These are phyloP conservation scores for Hydropsyche betteni DNA, from an alignment of 2,888 invertebrate species.

Conservation along the genomic window DNA sequence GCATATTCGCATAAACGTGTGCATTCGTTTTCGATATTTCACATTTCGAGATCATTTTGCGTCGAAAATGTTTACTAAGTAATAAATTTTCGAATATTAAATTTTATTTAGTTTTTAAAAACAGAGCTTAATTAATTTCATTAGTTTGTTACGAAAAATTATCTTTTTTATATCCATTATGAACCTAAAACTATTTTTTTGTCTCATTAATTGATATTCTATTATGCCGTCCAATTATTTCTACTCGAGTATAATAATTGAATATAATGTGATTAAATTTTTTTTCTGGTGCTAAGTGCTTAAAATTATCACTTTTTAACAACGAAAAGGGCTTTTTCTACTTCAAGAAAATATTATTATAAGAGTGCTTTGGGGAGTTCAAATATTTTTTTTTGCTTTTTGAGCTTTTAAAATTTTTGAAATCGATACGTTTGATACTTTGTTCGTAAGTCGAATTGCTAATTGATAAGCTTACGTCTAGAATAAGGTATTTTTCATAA, in stretches of 20 bases:
- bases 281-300: not conserved
- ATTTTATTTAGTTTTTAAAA: no score
- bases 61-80: no score
- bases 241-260: not conserved
- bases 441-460: not conserved
- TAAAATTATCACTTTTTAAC: not conserved
- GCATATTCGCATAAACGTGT: no score
- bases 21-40: no score
- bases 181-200: no score
- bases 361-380: not conserved
- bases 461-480: not conserved
- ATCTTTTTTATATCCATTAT: no score
- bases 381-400: not conserved
- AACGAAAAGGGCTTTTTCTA: not conserved
- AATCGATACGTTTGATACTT: conserved; percentile 10
- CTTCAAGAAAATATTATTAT: not conserved
- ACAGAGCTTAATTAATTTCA: no score
- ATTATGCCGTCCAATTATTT: not conserved
- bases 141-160: no score
- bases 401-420: not conserved
- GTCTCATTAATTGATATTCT: no score
- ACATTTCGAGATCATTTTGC: no score
- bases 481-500: not conserved
- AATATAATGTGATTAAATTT: not conserved
- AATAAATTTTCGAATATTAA: no score